Base-by-base conservation (phyloP, 2,797 vertebrate species). In the Phoxinus dragarum region DNA sequence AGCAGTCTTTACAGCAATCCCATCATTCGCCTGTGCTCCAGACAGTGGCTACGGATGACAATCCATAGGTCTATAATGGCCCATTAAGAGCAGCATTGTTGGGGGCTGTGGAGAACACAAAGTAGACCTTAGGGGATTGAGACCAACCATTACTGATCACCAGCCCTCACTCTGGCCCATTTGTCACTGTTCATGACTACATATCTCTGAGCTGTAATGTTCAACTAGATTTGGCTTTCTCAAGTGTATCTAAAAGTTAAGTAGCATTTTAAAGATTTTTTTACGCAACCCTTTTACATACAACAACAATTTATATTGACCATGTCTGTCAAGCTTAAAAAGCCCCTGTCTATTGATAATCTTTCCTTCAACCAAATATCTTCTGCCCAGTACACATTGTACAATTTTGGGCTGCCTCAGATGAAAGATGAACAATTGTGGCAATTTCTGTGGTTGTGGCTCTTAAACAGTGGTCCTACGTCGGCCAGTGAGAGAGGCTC, bases 71-170 rank as follows among this genome's bases (percentile, higher is more conserved):
- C 83, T 85, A 83, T 85, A 89, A 89, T 81, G 66, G 82, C 77
- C 88, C 87, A 89, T 89, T 89, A 87, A 81, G 80, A 82, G 66
- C 69, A 17, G 56, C 71, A n/a, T 59, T 81, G 85, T 82, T 76
- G 52, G 66, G 64, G 67, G 67, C 49, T 67, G 21, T 80, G 79
- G 64, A 80, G 64, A 68, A 68, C 79, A 80, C 64, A 68, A 47
- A 69, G 64, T 36, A 71, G 75, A 78, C 80, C 72, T 76, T 16
- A 5, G n/a, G 76, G 36, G 77, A 83, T 75, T 56, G 31, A 80
- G 47, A 56, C 72, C 75, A 74, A 74, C 83, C 68, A 81, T 89
- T 87, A 87, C 80, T 14, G 80, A 84, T 61, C 81, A 47, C 44
- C 16, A 56, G 19, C n/a, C 78, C 16, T 71, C 64, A 52, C 21